phyloP scores from a whole-genome alignment of 2,113 vertebrate genomes.

The Dasyornis broadbenti region DNA sequence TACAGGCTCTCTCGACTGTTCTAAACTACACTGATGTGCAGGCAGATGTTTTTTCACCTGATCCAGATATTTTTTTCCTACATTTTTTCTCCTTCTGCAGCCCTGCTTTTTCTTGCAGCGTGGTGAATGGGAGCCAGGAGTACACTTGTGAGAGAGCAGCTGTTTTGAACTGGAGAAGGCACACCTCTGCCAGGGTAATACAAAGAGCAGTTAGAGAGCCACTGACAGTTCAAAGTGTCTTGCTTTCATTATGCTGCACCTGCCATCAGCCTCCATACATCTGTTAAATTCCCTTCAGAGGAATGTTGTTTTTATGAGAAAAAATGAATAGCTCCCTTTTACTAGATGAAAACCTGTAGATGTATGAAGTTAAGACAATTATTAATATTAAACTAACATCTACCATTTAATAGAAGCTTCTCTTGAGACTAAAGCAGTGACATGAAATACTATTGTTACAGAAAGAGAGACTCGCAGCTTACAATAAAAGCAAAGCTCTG shows the following conservation, averaged over 20 bases:
- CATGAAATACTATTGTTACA: slow-evolving; percentile 30
- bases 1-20: slow-evolving; percentile 13
- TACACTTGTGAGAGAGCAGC: slow-evolving; percentile 60
- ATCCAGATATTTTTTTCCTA: background rate
- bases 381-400: slow-evolving; percentile 66
- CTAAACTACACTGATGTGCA: background rate
- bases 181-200: slow-evolving; percentile 58
- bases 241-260: slow-evolving; percentile 68
- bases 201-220: slow-evolving; percentile 59
- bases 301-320: slow-evolving; percentile 61
- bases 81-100: background rate
- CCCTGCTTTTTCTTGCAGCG: slow-evolving; percentile 12
- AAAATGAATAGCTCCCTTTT: slow-evolving; percentile 54
- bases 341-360: slow-evolving; percentile 44
- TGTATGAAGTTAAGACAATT: slow-evolving; percentile 60
- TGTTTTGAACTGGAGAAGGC: slow-evolving; percentile 64
- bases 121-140: slow-evolving; percentile 58
- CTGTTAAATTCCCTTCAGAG: slow-evolving; percentile 68
- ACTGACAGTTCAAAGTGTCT: slow-evolving; percentile 69
- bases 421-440: slow-evolving; percentile 35
- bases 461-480: background rate
- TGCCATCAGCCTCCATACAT: slow-evolving; percentile 58
- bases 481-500: slow-evolving; percentile 28
- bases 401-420: slow-evolving; percentile 49
- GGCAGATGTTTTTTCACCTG: slow-evolving; percentile 48